Percentiles rank a stretch among this genome's conserved stretches.
Conservation (phyloP, 2,888 invertebrate species). For the Seira musarum region DNA sequence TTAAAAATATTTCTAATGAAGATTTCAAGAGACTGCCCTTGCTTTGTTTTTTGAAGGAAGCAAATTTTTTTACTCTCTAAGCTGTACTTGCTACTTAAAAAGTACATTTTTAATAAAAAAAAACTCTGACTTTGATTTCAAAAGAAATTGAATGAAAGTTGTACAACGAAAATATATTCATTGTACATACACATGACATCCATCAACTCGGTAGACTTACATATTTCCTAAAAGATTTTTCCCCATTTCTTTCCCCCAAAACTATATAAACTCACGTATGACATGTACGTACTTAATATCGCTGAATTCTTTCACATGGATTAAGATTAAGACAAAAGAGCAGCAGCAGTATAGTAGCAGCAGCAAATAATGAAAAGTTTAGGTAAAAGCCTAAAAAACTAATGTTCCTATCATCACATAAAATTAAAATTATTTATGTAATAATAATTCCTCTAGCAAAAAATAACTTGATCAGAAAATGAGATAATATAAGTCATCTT, state of each 20-base stretch:
- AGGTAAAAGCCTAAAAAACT: constrained; percentile 8
- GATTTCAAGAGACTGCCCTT: no score
- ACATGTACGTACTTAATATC: constrained; percentile 54
- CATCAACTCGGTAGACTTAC: background rate
- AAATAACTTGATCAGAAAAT: constrained; percentile 62
- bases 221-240: background rate
- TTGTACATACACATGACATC: background rate
- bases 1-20: background rate
- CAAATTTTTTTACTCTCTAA: no score
- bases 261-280: constrained; percentile 28
- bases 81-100: no score
- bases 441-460: constrained; percentile 40
- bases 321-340: background rate
- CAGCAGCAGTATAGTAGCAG: no score
- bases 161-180: background rate
- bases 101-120: no score
- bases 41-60: no score
- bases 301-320: constrained; percentile 3
- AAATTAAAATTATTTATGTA: background rate
- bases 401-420: no score
- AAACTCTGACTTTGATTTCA: no score
- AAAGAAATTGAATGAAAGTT: no score
- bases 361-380: background rate
- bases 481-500: constrained; percentile 63
- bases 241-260: constrained; percentile 36